Evolutionary conservation across 2,888 invertebrate genomes (phyloP).

Genomic region (Orthosia gracilis): DNA sequence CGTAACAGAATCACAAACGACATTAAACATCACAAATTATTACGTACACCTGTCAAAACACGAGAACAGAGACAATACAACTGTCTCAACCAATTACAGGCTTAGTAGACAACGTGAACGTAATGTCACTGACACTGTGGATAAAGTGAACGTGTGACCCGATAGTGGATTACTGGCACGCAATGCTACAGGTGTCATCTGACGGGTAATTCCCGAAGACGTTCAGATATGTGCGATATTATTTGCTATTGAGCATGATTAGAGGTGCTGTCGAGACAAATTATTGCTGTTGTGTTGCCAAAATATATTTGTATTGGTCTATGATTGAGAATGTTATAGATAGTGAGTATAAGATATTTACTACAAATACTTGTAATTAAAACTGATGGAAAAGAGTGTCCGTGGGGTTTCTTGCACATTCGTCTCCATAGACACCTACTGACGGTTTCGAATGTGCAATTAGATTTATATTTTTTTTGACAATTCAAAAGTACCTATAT

Average conservation of each 20-base stretch:
- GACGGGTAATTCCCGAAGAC: conserved; percentile 73
- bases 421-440: no score
- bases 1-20: conserved; percentile 40
- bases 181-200: conserved; percentile 80
- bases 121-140: conserved; percentile 64
- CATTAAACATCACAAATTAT: conserved; percentile 39
- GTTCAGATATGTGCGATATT: conserved; percentile 49
- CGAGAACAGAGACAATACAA: conserved; percentile 60
- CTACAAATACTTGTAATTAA: no score
- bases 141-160: conserved; percentile 47
- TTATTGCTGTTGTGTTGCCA: not conserved
- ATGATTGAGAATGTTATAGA: not conserved
- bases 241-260: conserved; percentile 28
- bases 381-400: no score
- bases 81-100: conserved; percentile 68
- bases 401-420: no score
- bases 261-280: not conserved
- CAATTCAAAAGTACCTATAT: no score
- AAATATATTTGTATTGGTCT: not conserved
- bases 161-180: conserved; percentile 75
- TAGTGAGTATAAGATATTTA: not conserved
- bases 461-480: no score
- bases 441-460: no score
- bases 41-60: conserved; percentile 41
- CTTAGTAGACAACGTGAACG: conserved; percentile 53